A percentile compares a stretch with the other conserved stretches of the same genome.
Evolutionary conservation across 1,140 invertebrate species (phyloP).

Genomic region (Caerostris extrusa): DNA sequence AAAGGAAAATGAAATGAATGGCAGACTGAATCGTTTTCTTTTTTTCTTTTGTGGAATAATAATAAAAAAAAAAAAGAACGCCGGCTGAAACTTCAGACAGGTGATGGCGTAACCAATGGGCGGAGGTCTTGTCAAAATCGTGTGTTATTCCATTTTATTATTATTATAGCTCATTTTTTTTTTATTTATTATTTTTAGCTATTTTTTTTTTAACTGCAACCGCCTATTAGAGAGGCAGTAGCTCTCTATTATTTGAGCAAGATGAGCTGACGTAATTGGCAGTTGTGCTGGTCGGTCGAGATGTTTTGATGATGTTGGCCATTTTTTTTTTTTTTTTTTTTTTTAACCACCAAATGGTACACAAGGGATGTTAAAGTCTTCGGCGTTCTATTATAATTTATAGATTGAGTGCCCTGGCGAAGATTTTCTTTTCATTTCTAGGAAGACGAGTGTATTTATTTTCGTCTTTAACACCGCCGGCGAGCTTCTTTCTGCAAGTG

Average conservation of each 20-base stretch:
- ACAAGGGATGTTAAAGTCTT: constrained; percentile 29
- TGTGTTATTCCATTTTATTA: constrained; percentile 50
- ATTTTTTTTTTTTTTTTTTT: constrained; percentile 3
- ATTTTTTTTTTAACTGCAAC: constrained; percentile 42
- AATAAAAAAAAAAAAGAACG: not conserved
- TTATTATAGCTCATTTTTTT: not conserved
- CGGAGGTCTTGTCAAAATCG: not conserved
- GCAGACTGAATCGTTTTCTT: not conserved
- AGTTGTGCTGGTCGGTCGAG: not conserved
- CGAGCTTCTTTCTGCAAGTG: not conserved
- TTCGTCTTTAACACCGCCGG: not conserved
- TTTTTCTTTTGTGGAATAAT: no score
- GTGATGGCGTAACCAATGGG: constrained; percentile 59
- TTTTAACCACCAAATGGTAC: not conserved
- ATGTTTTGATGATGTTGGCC: not conserved
- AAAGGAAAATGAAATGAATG: constrained; percentile 1
- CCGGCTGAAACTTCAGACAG: constrained; percentile 19
- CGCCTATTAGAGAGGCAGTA: constrained; percentile 62
- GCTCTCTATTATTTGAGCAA: constrained; percentile 72
- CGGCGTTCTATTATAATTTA: constrained; percentile 69
- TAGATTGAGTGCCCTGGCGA: constrained; percentile 47
- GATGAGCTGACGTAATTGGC: constrained; percentile 62
- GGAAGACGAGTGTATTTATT: constrained; percentile 4
- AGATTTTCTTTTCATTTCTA: not conserved
- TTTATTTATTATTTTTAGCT: not conserved